Evolutionary conservation across 2,113 vertebrate species (phyloP).

Genomic region (Psittacara wagleri): DNA sequence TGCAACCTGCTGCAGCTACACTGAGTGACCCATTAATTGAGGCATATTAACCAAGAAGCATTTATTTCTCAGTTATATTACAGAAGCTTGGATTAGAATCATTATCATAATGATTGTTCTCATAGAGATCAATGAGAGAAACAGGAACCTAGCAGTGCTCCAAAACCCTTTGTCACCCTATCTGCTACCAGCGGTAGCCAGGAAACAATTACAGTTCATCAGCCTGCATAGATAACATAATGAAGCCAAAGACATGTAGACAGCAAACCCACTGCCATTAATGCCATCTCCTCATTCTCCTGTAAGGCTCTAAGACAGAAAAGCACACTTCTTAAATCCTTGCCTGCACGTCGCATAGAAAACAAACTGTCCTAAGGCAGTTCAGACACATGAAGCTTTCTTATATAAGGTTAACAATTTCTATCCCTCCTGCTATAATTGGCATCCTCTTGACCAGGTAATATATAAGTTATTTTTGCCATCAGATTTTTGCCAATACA

Average conservation of each 20-base stretch:
- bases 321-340: neutral
- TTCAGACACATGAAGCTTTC: neutral
- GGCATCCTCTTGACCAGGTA: neutral
- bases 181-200: neutral
- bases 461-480: neutral
- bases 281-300: neutral
- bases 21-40: conserved; percentile 54
- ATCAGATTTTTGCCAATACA: neutral
- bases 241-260: neutral
- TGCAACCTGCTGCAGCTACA: conserved; percentile 47
- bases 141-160: conserved; percentile 53
- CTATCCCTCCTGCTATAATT: neutral
- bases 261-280: neutral
- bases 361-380: neutral
- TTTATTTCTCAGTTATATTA: conserved; percentile 59
- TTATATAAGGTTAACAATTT: neutral
- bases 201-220: conserved; percentile 56
- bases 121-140: conserved; percentile 52
- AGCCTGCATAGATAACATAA: neutral
- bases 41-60: conserved; percentile 49
- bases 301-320: neutral
- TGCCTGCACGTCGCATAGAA: neutral
- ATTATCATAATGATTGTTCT: conserved; percentile 67
- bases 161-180: conserved; percentile 34
- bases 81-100: conserved; percentile 47